Evolutionary conservation across 2,113 vertebrate genomes (phyloP), one percentile per base, ranked within the genome.

Genomic region (Polypterus bichir): DNA sequence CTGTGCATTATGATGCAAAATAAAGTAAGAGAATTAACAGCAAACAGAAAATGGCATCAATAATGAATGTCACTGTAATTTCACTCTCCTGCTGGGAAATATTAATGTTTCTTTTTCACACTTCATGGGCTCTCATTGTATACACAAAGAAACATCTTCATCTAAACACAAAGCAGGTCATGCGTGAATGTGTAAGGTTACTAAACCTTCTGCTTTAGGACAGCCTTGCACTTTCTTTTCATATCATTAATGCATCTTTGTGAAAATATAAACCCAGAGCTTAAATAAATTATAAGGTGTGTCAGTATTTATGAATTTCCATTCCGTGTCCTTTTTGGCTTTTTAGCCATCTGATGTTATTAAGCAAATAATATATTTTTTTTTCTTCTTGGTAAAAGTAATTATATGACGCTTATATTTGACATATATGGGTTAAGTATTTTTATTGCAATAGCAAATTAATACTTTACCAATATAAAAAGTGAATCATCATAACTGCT

Each of bases 161-260:
- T 57, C 58, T 61, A 47, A 64, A 62, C 57, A 62, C n/a, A 9
- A 51, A 49, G 62, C 70, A 70, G 70, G 71, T 70, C 70, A 76
- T 61, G 70, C 64, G 68, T 59, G 56, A 66, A 62, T 55, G 48
- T n/a, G 45, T 9, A 59, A 64, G 54, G 62, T 60, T 60, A 65
- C 58, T 49, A 63, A 71, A 59, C 65, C 65, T 60, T 68, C 61
- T 61, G 73, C 62, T 55, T 64, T 67, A 64, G 64, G 48, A 57
- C 47, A 66, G 44, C 54, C 11, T 51, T 9, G 10, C 8, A n/a
- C 65, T 54, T 62, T 55, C 10, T 64, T 55, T 65, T 62, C 64
- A 64, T 73, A 59, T 68, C 67, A 76, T 76, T 69, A 75, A 63
- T 47, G 62, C 51, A 57, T 59, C 61, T 45, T 49, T 62, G 27